These are phyloP conservation scores for Pentalonia nigronervosa DNA, from an alignment of 1,140 invertebrate species.

Conservation along the genomic window DNA sequence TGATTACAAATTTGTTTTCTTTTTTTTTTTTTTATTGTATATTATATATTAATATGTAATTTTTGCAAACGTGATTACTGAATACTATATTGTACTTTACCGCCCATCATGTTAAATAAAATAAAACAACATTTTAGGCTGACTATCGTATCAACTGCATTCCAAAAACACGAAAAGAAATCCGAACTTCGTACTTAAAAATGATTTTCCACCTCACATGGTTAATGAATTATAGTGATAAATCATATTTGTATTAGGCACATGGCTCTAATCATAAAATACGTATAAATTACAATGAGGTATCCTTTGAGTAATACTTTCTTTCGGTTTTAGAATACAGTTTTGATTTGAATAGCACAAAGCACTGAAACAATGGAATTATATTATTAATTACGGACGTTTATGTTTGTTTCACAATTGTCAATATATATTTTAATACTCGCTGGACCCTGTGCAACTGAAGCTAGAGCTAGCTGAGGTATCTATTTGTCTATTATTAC, in stretches of 20 bases:
- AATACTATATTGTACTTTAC: too few species aligned
- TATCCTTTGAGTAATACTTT: neutral
- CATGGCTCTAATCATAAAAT: neutral
- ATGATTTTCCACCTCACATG: neutral
- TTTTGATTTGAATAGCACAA: neutral
- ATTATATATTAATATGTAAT: too few species aligned
- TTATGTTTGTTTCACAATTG: neutral
- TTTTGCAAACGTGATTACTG: too few species aligned
- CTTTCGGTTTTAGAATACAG: neutral
- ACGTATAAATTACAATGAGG: neutral
- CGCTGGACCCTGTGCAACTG: neutral
- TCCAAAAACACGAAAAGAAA: neutral
- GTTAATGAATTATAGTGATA: neutral
- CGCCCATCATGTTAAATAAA: too few species aligned
- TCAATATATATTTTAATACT: constrained; percentile 19
- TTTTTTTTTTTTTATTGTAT: too few species aligned
- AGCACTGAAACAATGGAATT: neutral
- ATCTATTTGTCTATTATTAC: constrained; percentile 7
- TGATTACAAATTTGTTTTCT: too few species aligned
- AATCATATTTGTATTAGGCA: too few species aligned
- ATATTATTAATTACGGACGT: neutral
- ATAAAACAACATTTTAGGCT: neutral
- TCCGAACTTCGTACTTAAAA: neutral
- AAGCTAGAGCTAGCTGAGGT: neutral
- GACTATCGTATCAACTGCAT: neutral